These are phyloP conservation scores for Nothoprocta perdicaria DNA, from an alignment of 2,113 vertebrate species.

Conservation along the genomic window DNA sequence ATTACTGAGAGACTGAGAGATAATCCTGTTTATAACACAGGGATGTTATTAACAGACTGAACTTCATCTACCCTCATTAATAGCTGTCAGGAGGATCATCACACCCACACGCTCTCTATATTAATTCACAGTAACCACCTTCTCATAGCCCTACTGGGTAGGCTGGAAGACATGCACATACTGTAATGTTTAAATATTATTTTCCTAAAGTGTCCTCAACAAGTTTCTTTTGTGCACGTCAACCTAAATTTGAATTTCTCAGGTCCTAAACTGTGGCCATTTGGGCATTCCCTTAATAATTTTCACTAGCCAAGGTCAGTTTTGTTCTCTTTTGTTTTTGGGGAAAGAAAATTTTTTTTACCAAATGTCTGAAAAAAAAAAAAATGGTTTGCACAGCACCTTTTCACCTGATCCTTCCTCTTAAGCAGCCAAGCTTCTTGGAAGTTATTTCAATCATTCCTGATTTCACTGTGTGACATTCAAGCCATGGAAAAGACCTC, in stretches of 20 bases:
- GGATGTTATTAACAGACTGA: neutral
- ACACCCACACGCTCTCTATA: neutral
- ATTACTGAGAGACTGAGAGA: neutral
- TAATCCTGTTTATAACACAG: neutral
- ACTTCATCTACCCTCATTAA: neutral
- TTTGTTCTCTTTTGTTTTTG: neutral
- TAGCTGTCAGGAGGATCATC: neutral
- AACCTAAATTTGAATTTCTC: neutral
- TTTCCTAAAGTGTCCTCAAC: neutral
- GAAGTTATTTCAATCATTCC: neutral
- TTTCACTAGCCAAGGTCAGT: neutral
- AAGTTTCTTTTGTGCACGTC: neutral
- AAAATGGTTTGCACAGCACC: neutral
- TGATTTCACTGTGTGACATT: neutral
- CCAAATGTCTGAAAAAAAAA: neutral
- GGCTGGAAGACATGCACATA: neutral
- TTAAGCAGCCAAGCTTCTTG: neutral
- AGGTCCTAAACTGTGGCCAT: neutral
- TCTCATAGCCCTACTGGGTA: neutral
- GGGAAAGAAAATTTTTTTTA: accelerated
- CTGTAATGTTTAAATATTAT: neutral
- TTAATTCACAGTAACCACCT: neutral
- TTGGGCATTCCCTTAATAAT: neutral
- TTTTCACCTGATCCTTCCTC: neutral
- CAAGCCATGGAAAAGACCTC: neutral